Percentiles rank a stretch among this genome's conserved stretches.
These are phyloP conservation scores for Arothron firmamentum DNA, from an alignment of 2,113 vertebrate genomes.

Conservation along the genomic window DNA sequence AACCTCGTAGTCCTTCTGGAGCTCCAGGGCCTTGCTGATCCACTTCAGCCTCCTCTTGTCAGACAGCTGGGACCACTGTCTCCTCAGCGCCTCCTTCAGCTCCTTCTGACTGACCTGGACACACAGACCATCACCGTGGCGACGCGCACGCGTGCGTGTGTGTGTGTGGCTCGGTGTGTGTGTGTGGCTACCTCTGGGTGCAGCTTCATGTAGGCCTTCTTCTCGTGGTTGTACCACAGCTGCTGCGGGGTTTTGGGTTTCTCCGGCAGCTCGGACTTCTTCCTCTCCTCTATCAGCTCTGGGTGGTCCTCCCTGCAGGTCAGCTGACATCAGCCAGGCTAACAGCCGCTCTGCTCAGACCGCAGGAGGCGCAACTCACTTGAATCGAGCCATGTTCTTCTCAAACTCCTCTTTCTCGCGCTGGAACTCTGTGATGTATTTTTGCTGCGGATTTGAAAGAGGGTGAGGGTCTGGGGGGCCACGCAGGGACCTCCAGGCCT, in stretches of 20 bases:
- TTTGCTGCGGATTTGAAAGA: conserved; percentile 59
- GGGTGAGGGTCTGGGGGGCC: too few species aligned
- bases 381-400: conserved; percentile 80
- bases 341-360: too few species aligned
- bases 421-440: conserved; percentile 79
- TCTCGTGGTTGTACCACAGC: conserved; percentile 82
- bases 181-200: conserved; percentile 71
- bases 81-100: conserved; percentile 77
- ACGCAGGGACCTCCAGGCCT: too few species aligned
- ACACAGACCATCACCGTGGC: neutral
- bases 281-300: conserved; percentile 76
- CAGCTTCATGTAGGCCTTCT: conserved; percentile 78
- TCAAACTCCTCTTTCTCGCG: conserved; percentile 77
- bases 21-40: conserved; percentile 82
- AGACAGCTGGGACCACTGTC: conserved; percentile 79
- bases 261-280: conserved; percentile 77
- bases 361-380: conserved; percentile 52
- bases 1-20: conserved; percentile 79
- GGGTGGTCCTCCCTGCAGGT: conserved; percentile 73
- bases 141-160: neutral
- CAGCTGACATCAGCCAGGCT: conserved; percentile 23
- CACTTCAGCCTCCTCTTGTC: conserved; percentile 80
- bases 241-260: conserved; percentile 81
- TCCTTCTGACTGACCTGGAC: conserved; percentile 78
- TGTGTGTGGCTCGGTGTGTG: conserved; percentile 3